Evolutionary conservation across 64 coral and sea anemone genomes (phyloP).

Genomic region (Montipora efflorescens): DNA sequence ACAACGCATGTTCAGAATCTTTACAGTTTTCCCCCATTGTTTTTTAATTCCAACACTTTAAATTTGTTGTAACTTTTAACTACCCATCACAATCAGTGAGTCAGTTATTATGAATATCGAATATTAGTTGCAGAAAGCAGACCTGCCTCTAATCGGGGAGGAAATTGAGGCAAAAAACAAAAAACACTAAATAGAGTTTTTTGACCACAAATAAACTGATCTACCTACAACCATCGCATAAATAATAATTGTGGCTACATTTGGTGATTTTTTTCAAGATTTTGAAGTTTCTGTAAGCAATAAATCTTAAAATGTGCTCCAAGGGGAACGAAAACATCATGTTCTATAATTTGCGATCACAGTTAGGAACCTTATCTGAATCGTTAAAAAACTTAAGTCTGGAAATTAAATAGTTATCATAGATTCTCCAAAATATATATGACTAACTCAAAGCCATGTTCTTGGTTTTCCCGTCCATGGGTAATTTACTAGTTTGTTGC

Average conservation of each 20-base stretch:
- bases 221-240: neutral
- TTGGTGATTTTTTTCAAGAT: neutral
- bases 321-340: neutral
- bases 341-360: neutral
- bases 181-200: neutral
- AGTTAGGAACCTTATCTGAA: neutral
- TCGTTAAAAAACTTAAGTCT: neutral
- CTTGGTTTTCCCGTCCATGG: neutral
- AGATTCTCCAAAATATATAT: neutral
- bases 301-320: neutral
- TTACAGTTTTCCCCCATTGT: too few species aligned
- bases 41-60: neutral
- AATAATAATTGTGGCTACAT: constrained; percentile 35
- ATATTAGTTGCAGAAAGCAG: too few species aligned
- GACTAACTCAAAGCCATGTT: too few species aligned
- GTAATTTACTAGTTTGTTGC: constrained; percentile 8
- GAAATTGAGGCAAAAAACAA: neutral
- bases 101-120: constrained; percentile 1
- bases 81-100: constrained; percentile 24
- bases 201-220: constrained; percentile 43
- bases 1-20: neutral
- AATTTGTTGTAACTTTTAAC: neutral
- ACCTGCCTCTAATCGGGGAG: neutral
- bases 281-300: constrained; percentile 29
- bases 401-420: neutral